phyloP scores from a whole-genome alignment of 2,797 vertebrate genomes.

The Chaetodon trifasciatus region DNA sequence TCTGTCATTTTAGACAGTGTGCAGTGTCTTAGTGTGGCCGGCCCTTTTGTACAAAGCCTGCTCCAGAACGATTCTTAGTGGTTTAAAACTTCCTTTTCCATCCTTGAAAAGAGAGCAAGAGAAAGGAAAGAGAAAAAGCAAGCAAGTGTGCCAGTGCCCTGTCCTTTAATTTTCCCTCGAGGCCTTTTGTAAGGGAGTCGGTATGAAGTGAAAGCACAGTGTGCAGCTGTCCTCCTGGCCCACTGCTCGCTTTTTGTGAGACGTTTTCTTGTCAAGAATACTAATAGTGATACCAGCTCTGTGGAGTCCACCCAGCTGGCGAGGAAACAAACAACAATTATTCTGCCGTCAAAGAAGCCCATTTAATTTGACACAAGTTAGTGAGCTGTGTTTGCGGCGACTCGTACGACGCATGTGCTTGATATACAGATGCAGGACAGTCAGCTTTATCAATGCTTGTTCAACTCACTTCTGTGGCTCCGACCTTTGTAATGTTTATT shows the following conservation, averaged over 20 bases:
- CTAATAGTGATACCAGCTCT: slow-evolving; percentile 79
- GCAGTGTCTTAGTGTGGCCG: slow-evolving; percentile 56
- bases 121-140: slow-evolving; percentile 66
- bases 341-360: slow-evolving; percentile 69
- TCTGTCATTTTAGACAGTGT: slow-evolving; percentile 45
- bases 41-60: slow-evolving; percentile 60
- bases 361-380: slow-evolving; percentile 73
- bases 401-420: slow-evolving; percentile 33
- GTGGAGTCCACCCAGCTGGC: slow-evolving; percentile 80
- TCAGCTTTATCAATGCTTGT: slow-evolving; percentile 35
- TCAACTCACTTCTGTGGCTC: slow-evolving; percentile 9
- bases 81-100: slow-evolving; percentile 72
- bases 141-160: slow-evolving; percentile 78
- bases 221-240: slow-evolving; percentile 83
- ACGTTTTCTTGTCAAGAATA: slow-evolving; percentile 79
- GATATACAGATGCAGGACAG: slow-evolving; percentile 48
- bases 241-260: slow-evolving; percentile 76
- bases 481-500: not conserved
- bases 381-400: slow-evolving; percentile 53
- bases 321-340: slow-evolving; percentile 78
- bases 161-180: slow-evolving; percentile 81
- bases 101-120: slow-evolving; percentile 67
- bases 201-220: slow-evolving; percentile 81
- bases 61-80: slow-evolving; percentile 62
- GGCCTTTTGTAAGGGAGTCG: slow-evolving; percentile 75